Base-by-base conservation (phyloP, 2,113 vertebrate genomes). In the Microtus richardsoni region DNA sequence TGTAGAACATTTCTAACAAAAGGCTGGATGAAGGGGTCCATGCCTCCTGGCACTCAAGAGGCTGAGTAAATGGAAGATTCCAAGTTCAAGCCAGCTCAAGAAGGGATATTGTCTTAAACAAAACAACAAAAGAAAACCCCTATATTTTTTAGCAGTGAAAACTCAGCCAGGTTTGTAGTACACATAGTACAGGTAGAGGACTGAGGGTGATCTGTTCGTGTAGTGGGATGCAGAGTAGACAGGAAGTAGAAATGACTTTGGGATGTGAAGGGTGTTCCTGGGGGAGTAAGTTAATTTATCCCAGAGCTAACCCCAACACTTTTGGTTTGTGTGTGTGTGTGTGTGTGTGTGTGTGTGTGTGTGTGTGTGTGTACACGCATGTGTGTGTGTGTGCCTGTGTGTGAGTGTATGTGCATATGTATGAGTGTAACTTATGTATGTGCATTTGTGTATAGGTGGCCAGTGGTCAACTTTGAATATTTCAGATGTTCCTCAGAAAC, bases 191-290 rank as follows among this genome's bases (percentile, higher is more conserved):
- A 39, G 36, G 41, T 88, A 0, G 41, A 73, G 30, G 22, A 60
- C 44, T 19, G 28, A 88, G 68, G 28, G 41, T 60, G 30, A 26
- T 86, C 49, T 49, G 49, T 49, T 49, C 66, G 70, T 91, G 49
- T 75, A 9, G 33, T 83, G 28, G 47, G 17, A 26, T 91, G 78
- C 82, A 30, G n/a, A 97, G 13, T 74, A 12, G 71, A 7, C 39
- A 94, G 52, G 47, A 86, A 93, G 70, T 89, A 75, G 33, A 54
- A 93, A 8, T 90, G 84, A 91, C 66, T 91, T 95, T 95, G 78
- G 94, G 22, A 68, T 91, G 0, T 85, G 58, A 82, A 82, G 13
- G 26, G 68, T 95, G 66, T 75, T 95, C 77, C 88, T 60, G 49
- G n/a, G 52, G 54, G 92, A 92, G 62, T 71, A 91, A 90, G 21